Evolutionary conservation across 2,797 vertebrate species (phyloP).

Genomic region (Coregonus ussuriensis): DNA sequence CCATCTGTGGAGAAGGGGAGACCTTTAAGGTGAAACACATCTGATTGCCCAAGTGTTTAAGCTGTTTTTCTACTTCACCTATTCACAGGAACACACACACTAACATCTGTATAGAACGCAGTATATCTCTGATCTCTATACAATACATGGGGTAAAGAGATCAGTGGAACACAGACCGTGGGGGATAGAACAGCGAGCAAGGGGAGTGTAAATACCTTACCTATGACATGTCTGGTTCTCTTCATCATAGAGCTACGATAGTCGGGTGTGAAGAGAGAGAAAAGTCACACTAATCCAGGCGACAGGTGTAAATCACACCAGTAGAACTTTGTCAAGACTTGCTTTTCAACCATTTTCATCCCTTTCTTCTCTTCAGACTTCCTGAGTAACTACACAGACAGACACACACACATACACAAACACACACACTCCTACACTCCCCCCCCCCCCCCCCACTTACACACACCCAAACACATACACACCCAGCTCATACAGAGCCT

Average conservation of each 20-base stretch:
- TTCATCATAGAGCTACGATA: constrained; percentile 41
- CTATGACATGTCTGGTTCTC: constrained; percentile 53
- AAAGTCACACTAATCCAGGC: constrained; percentile 33
- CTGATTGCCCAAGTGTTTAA: background rate
- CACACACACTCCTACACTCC: background rate
- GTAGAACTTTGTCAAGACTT: constrained; percentile 3
- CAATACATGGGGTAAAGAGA: no score
- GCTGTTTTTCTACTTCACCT: background rate
- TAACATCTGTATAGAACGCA: no score
- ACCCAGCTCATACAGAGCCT: background rate
- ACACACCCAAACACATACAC: constrained; percentile 5
- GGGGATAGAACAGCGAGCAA: background rate
- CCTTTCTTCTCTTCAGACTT: constrained; percentile 7
- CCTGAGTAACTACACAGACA: constrained; percentile 2
- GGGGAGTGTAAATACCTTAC: constrained; percentile 40
- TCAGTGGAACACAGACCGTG: no score
- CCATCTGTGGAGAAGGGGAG: constrained; percentile 44
- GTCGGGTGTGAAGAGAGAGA: constrained; percentile 16
- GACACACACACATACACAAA: background rate
- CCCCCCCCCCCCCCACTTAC: background rate
- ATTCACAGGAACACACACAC: background rate
- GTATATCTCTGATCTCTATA: no score
- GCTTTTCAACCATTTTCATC: constrained; percentile 16
- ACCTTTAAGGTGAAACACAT: background rate
- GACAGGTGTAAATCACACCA: constrained; percentile 8